Evolutionary conservation across 2,888 invertebrate species (phyloP), one percentile per base, ranked within the genome.

Genomic region (Tanypteryx hageni): DNA sequence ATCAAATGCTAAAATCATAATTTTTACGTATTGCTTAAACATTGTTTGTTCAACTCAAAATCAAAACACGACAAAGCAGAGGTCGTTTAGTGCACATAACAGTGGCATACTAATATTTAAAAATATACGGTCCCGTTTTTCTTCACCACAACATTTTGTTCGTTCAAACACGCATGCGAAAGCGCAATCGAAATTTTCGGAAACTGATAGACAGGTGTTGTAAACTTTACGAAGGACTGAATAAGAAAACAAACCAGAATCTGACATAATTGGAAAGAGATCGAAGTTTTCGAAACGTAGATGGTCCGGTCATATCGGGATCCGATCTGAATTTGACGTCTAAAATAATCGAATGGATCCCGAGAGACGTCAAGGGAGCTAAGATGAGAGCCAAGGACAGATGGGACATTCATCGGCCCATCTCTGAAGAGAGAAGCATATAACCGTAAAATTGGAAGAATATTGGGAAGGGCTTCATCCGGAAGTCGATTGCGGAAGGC

Each of bases 361-460:
- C 76, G 4, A 22, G 76, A 76, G 76, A 68, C 68, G 68, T 18
- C 68, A 22, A 11, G 68, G 68, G 68, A 68, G n/a, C n/a, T 18
- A 68, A 68, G 76, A 76, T 18, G 22, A 68, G 76, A 76, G 27
- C 76, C 76, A 76, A 22, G 76, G 76, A 68, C 68, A 68, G 68
- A 68, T 68, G 68, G 68, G 68, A 76, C 76, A 76, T 76, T 76
- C 76, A 76, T 76, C 76, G 76, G 27, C 22, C 22, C 76, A 76
- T 22, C 76, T 76, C 27, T 22, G 76, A 27, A 76, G 76, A 76
- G 76, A 27, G 76, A 27, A 76, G 76, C 76, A 76, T 76, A 76
- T 76, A 76, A 27, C 76, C 76, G 76, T 76, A 76, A 76, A 76
- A 76, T 76, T 76, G 76, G 76, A 76, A 22, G 76, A 76, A 76